These are phyloP conservation scores for Pimpla rufipes DNA, from an alignment of 2,888 invertebrate genomes.

Conservation along the genomic window DNA sequence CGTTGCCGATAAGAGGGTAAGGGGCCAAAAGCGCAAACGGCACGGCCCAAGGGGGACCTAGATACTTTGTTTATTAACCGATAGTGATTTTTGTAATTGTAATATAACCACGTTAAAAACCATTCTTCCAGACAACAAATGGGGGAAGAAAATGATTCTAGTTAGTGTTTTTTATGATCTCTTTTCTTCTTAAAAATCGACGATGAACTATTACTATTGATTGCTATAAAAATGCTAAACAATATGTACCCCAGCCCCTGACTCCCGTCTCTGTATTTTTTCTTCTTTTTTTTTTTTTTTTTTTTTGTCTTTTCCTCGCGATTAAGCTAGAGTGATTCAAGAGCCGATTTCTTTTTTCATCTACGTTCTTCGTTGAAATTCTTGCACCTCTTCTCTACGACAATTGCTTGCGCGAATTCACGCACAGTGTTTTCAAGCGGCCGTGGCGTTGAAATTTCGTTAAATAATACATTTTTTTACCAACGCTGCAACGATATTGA, in stretches of 20 bases:
- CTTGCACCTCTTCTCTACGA: no score
- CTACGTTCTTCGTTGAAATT: no score
- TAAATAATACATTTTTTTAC: no score
- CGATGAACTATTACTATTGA: slow-evolving; percentile 80
- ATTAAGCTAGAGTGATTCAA: no score
- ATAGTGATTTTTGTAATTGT: slow-evolving; percentile 83
- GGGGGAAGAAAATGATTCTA: slow-evolving; percentile 81
- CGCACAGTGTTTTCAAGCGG: no score
- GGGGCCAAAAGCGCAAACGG: slow-evolving; percentile 69
- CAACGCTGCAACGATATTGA: no score
- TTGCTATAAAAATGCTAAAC: slow-evolving; percentile 82
- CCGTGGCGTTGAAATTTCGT: no score
- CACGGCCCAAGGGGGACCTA: slow-evolving; percentile 70
- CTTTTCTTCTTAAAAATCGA: slow-evolving; percentile 82
- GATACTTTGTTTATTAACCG: slow-evolving; percentile 81
- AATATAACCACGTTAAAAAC: slow-evolving; percentile 76
- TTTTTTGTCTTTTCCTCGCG: slow-evolving; percentile 11
- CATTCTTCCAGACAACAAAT: slow-evolving; percentile 76
- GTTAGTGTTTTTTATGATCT: slow-evolving; percentile 86
- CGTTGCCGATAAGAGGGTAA: slow-evolving; percentile 19
- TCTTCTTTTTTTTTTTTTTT: slow-evolving; percentile 73
- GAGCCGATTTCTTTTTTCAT: no score
- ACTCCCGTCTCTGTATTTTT: slow-evolving; percentile 73
- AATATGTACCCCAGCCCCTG: slow-evolving; percentile 78
- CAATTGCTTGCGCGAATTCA: no score